These are phyloP conservation scores for Megalurothrips usitatus DNA, from an alignment of 2,888 invertebrate genomes.

Conservation along the genomic window DNA sequence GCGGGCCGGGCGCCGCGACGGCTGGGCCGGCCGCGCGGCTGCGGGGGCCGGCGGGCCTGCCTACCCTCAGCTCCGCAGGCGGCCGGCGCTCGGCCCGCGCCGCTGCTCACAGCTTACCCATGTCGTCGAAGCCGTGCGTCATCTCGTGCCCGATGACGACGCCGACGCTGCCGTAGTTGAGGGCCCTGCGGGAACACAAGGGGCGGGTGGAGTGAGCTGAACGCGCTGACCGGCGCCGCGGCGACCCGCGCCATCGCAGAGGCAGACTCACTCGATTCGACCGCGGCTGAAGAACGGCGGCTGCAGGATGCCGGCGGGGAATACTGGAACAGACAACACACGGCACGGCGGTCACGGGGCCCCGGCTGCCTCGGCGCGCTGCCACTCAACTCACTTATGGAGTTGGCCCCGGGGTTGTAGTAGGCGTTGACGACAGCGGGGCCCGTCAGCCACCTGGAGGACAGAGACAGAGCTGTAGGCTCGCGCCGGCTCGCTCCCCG, in stretches of 20 bases:
- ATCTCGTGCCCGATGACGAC: conserved; percentile 83
- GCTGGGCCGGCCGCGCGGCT: background rate
- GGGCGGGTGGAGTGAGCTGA: background rate
- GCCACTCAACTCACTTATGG: conserved; percentile 65
- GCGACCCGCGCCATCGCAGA: too few species aligned
- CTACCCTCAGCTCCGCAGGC: too few species aligned
- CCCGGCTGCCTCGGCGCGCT: too few species aligned
- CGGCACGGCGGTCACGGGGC: background rate
- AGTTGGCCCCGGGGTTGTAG: conserved; percentile 66
- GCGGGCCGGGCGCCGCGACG: background rate
- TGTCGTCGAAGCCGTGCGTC: conserved; percentile 75
- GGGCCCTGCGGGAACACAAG: conserved; percentile 37
- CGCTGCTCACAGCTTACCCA: conserved; percentile 51
- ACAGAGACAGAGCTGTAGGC: background rate
- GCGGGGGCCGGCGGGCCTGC: too few species aligned
- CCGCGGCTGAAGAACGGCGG: conserved; percentile 61
- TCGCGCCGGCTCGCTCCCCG: background rate
- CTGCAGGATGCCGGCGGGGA: conserved; percentile 52
- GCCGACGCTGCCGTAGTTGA: conserved; percentile 71
- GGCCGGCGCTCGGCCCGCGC: too few species aligned
- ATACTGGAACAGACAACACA: conserved; percentile 45
- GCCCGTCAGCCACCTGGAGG: conserved; percentile 60
- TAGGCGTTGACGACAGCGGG: conserved; percentile 70
- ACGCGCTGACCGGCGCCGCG: too few species aligned
- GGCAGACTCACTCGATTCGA: conserved; percentile 56